Conservation (phyloP, 2,797 vertebrate genomes). For the Phylloscopus collybita region DNA sequence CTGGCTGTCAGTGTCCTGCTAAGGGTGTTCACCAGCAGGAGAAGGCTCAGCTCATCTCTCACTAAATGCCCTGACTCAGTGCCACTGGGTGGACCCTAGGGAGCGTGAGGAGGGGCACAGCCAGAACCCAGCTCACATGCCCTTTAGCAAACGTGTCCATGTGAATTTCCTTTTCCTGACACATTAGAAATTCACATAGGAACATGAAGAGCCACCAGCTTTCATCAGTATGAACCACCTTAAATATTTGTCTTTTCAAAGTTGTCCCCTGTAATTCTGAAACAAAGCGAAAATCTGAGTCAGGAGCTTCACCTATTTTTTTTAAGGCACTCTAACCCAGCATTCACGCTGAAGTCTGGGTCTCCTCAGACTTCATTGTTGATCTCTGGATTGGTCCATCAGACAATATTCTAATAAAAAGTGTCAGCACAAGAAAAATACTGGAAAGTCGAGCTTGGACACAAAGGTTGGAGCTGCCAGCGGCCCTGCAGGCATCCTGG, state of each 20-base stretch:
- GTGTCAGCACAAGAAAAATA: not conserved
- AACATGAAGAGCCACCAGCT: not conserved
- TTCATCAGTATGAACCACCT: not conserved
- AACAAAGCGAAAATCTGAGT: not conserved
- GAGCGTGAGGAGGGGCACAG: fast-evolving
- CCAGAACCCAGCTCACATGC: fast-evolving
- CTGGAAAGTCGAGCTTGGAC: not conserved
- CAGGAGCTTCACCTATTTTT: not conserved
- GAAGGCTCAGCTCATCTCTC: not conserved
- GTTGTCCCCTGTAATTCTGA: not conserved
- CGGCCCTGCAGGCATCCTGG: fast-evolving
- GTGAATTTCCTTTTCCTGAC: not conserved
- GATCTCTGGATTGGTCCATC: not conserved
- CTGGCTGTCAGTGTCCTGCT: not conserved
- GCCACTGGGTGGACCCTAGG: not conserved
- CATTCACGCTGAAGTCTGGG: not conserved
- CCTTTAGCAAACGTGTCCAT: not conserved
- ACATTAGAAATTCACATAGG: not conserved
- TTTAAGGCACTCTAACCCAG: not conserved
- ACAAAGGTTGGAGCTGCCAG: not conserved
- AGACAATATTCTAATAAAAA: not conserved
- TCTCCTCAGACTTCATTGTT: not conserved
- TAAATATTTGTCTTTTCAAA: not conserved
- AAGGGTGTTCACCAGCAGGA: not conserved
- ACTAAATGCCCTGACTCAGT: not conserved